Evolutionary conservation across 2,113 vertebrate genomes (phyloP), one percentile per base, ranked within the genome.

Genomic region (Chionodraco myersi): DNA sequence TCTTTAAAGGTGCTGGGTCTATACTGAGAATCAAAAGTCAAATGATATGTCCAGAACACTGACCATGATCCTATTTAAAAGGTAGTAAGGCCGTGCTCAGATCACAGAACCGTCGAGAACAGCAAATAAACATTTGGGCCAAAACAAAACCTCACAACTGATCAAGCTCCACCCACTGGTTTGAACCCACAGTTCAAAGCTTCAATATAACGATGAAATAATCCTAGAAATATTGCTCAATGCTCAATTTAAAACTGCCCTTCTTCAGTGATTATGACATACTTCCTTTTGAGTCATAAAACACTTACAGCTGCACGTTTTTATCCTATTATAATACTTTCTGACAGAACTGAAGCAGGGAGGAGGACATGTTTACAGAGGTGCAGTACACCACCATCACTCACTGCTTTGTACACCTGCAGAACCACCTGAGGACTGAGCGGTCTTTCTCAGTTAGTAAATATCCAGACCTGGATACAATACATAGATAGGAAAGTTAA

Each of bases 351-450:
- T 57, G 14, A 61, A 75, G 14, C 66, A 57, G 71, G 44, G 54
- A 48, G 18, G 49, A 30, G 57, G 47, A 30, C 67, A 58, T 51
- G 62, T 82, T 89, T 79, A 74, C 67, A 79, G 4, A 63, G 63
- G 73, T 70, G 76, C 71, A 78, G 73, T 34, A 57, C 67, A 75
- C 49, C 67, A 75, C 49, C 65, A n/a, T 63, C 59, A 51, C 56
- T 71, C 45, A 47, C 69, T 53, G 41, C 62, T 75, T 44, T 41
- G 10, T 69, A 75, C 47, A 58, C 41, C 30, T 53, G 5, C n/a
- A n/a, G n/a, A n/a, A n/a, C n/a, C n/a, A n/a, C n/a, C n/a, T n/a
- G n/a, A 34, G 26, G 51, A 68, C 65, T 26, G 11, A 76, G 75
- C 63, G 30, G 5, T 48, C 34, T 74, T 76, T 51, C 30, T 3